These are phyloP conservation scores for Leptestheria dahalacensis DNA, from an alignment of 1,140 invertebrate genomes.

Conservation along the genomic window DNA sequence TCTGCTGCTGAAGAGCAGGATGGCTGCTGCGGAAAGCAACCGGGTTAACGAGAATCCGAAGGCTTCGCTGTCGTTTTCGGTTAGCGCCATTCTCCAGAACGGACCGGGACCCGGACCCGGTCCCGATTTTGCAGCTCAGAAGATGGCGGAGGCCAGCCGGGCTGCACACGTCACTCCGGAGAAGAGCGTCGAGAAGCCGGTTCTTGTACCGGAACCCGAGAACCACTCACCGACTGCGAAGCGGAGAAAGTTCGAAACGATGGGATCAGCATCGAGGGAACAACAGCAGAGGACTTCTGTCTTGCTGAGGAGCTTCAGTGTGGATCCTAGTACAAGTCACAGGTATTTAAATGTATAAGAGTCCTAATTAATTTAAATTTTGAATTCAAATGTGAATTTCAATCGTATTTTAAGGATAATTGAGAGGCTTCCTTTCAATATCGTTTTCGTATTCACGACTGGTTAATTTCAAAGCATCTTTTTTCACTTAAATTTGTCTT, in stretches of 20 bases:
- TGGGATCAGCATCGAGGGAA: neutral
- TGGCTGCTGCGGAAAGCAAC: neutral
- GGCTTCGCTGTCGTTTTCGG: neutral
- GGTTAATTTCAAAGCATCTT: too few species aligned
- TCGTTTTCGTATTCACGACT: too few species aligned
- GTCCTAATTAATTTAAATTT: too few species aligned
- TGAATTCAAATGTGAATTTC: too few species aligned
- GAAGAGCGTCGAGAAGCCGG: too few species aligned
- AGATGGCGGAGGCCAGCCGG: neutral
- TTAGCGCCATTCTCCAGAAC: conserved; percentile 2
- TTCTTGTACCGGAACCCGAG: neutral
- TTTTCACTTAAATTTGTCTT: too few species aligned
- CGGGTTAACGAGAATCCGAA: neutral
- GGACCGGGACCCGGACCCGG: neutral
- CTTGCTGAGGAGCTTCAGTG: neutral
- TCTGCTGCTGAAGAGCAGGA: conserved; percentile 49
- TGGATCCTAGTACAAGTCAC: neutral
- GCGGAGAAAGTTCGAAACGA: neutral
- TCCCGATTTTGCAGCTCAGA: neutral
- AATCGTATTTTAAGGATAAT: too few species aligned
- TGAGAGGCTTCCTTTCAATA: too few species aligned
- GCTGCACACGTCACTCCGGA: too few species aligned
- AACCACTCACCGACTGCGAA: neutral
- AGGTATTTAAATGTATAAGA: too few species aligned
- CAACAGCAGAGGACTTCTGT: neutral